Evolutionary conservation across 2,113 vertebrate species (phyloP), one percentile per base, ranked within the genome.

Genomic region (Tilapia sparmanii): DNA sequence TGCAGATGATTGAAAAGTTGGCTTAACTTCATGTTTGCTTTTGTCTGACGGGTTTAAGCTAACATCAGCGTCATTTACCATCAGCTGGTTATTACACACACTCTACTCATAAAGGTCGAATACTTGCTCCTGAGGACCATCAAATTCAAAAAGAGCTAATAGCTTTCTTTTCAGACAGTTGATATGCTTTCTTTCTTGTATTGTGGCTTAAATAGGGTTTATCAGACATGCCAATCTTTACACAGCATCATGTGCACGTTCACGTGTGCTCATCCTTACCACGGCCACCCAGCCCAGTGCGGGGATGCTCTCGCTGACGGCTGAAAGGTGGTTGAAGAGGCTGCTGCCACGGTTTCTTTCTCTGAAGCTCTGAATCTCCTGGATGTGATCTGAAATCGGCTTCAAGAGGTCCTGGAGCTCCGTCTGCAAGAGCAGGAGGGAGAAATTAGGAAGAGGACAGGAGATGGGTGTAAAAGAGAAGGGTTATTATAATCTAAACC

Each of bases 231-330:
- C 15, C 15, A 29, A 11, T 73, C 68, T 29, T 73, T 26, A 73
- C 13, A 29, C 68, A 73, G 40, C 15, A 38, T 68, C 63, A 31
- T 15, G 26, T 82, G 80, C 54, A 63, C 2, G 4, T 52, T 63
- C 55, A 63, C 10, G 19, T 82, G 81, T 35, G 45, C 40, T 47
- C 19, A 95, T 97, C 93, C 90, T 88, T 35, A 99, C 98, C 97
- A 99, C 97, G 7, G 99, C 96, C 90, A 99, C 97, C 99, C 99
- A 99, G 5, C 98, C 99, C 22, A 99, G 97, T 10, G 98, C 99
- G 1, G 98, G 97, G 90, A 99, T 98, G 96, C 99, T 99, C 91
- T 99, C 99, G 7, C 99, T 99, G 93, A 99, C 94, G 0, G 98
- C 98, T 0, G 98, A 99, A 33, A 99, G 97, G 90, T 99, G 99